Evolutionary conservation across 1,140 invertebrate species (phyloP), one percentile per base, ranked within the genome.

Genomic region (Drosophila malerkotliana): DNA sequence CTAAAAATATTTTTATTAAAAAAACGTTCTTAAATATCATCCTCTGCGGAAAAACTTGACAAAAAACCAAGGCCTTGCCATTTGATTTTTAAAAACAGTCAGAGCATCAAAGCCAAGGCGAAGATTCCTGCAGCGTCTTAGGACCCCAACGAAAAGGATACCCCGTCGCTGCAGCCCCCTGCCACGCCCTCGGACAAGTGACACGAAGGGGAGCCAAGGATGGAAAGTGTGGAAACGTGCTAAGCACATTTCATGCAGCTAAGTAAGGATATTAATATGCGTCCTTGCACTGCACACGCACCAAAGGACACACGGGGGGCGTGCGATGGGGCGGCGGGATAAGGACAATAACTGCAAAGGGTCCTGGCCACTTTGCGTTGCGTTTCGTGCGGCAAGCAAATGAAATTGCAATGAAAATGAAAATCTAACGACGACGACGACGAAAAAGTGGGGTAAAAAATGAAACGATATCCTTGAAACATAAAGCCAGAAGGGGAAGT

Each of bases 201-300:
- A 53, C 34, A 28, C n/a, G 34, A 6, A 15, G 18, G 12, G 5
- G 34, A 8, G 37, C 8, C 7, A 4, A 15, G 39, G 39, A 41
- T 44, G 44, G 60, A 67, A 74, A 72, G 72, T 80, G 59, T 72
- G 51, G 52, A 76, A 79, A 82, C 78, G 79, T 88, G 82, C 75
- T 61, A 60, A 82, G 83, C 69, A 68, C 74, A 72, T 78, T 71
- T 85, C 73, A 81, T 64, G 78, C 82, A 74, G 69, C 83, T 87
- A 82, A 87, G 83, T 88, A 87, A 87, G 83, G 79, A 88, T 82
- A 87, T 87, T 87, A 87, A 87, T 87, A 87, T 87, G 83, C 83
- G 83, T 88, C 83, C 82, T 87, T 87, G 82, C 62, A 67, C 24
- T 69, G 48, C 55, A 73, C 73, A 77, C 72, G 72, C 62, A 64